Base-by-base conservation (phyloP, 1,140 invertebrate genomes). In the Hermetia illucens region DNA sequence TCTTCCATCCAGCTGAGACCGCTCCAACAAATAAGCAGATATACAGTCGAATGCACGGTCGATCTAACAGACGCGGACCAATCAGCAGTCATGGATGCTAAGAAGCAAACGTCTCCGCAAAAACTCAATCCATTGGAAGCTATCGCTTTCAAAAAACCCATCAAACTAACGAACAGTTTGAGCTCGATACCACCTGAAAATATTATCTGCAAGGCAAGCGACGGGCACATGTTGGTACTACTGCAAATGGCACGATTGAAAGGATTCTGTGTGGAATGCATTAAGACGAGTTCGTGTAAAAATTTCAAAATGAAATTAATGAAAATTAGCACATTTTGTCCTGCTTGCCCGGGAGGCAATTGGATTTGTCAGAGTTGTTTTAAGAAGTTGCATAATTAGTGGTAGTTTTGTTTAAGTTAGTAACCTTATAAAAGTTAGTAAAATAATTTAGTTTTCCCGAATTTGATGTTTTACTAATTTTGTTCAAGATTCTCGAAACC, bases 311-410 rank as follows among this genome's bases (percentile, higher is more conserved):
- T 5, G 6, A 32, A 32, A 13, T 13, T 6, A 5, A 6, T 5
- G 6, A 32, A 32, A 13, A 13, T 32, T 6, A 32, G 6, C 5
- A 32, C 30, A 13, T 32, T 13, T 17, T 32, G 30, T 13, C 5
- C 30, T 13, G 5, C 9, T 4, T 58, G 55, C 42, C 51, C 53
- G 0, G 50, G 49, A 19, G 41, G 44, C 9, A 48, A 44, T 30
- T 58, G 55, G 55, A 58, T 58, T 51, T 58, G 55, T 31, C 43
- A 44, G 10, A 0, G 20, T 1, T 58, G 55, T 36, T 58, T 58
- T 19, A 44, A 48, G 2, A 46, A 47, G 8, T 31, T 50, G 3
- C 53, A 53, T 29, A 34, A 20, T 32, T 13, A 32, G 17, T 32
- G 13, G 16, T 27, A 27, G 8, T 27, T 9, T 9, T 27, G 24